phyloP scores from a whole-genome alignment of 2,888 invertebrate species.

The Ferrisia virgata region DNA sequence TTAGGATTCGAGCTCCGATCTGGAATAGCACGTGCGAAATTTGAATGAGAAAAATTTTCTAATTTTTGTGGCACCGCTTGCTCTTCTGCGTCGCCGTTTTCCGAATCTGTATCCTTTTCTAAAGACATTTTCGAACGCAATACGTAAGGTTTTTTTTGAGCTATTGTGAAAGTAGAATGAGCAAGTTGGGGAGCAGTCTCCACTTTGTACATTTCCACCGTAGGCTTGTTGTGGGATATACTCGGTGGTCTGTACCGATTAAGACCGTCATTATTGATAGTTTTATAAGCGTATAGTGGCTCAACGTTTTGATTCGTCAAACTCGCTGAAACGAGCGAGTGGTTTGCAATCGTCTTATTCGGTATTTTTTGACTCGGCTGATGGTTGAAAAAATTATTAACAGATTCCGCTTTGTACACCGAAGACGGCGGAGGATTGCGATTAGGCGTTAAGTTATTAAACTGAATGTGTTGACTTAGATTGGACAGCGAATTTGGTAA shows the following conservation, averaged over 20 bases:
- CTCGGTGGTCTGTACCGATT: conserved; percentile 18
- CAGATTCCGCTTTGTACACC: neutral
- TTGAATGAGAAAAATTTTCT: conserved; percentile 29
- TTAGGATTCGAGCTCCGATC: neutral
- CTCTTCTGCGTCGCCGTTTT: neutral
- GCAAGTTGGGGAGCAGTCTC: conserved; percentile 40
- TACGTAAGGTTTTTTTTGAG: conserved; percentile 40
- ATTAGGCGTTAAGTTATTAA: conserved; percentile 27
- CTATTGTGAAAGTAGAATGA: conserved; percentile 35
- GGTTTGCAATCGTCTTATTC: neutral
- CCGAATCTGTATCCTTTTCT: neutral
- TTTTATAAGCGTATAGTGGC: conserved; percentile 22
- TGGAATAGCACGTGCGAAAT: conserved; percentile 40
- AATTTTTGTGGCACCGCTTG: neutral
- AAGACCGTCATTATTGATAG: neutral
- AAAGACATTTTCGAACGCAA: neutral
- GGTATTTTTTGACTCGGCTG: conserved; percentile 38
- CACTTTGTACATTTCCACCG: conserved; percentile 16
- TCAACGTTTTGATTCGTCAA: conserved; percentile 1
- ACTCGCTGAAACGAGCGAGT: neutral
- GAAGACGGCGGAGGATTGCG: conserved; percentile 34
- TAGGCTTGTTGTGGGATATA: neutral
- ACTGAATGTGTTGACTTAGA: conserved; percentile 42
- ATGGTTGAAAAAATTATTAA: neutral
- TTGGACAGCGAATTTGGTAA: conserved; percentile 42